phyloP scores from a whole-genome alignment of 2,113 vertebrate species.

The Nycticryphes semicollaris region DNA sequence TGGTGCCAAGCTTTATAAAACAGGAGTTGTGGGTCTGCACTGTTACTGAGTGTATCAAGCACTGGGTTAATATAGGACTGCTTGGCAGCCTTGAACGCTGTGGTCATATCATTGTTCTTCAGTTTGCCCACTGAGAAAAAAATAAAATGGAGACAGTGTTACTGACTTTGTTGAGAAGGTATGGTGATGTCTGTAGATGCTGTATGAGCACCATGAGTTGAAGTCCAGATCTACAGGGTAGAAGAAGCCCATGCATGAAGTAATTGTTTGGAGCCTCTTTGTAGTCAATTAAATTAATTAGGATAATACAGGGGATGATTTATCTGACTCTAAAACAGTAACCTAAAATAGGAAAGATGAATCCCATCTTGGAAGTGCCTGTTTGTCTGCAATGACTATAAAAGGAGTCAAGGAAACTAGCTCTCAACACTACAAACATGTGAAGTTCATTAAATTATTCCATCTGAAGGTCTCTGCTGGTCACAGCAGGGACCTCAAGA shows the following conservation, averaged over 20 bases:
- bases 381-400: conserved; percentile 1
- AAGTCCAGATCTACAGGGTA: not conserved
- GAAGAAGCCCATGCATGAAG: not conserved
- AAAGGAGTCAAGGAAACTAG: conserved; percentile 28
- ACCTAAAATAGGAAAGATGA: conserved; percentile 4
- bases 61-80: not conserved
- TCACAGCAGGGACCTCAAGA: not conserved
- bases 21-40: not conserved
- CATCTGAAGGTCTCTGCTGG: not conserved
- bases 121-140: not conserved
- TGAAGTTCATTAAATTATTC: conserved; percentile 13
- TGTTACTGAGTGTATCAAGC: not conserved
- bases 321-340: conserved; percentile 12
- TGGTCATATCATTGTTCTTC: not conserved
- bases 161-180: not conserved
- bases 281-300: conserved; percentile 11
- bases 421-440: not conserved
- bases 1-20: not conserved
- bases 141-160: not conserved
- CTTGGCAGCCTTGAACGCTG: not conserved
- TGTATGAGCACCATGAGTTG: not conserved
- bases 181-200: fast-evolving
- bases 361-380: not conserved
- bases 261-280: not conserved
- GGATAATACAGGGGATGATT: not conserved